Evolutionary conservation across 2,797 vertebrate species (phyloP).

Genomic region (Aerospiza tachiro): DNA sequence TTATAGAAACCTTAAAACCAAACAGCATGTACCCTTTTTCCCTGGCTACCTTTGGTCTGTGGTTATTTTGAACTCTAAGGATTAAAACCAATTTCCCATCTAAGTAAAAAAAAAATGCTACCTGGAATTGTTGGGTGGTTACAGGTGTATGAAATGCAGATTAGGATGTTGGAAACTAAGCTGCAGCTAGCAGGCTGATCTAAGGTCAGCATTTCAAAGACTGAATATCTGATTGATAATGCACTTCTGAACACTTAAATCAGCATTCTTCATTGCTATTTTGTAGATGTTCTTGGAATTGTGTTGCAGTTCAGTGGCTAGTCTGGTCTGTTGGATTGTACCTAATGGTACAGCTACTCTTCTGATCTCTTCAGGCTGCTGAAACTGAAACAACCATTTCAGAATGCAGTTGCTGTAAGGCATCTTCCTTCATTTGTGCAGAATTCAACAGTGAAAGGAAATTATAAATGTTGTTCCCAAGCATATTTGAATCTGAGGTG

Average conservation of each 20-base stretch:
- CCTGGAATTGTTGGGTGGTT: neutral
- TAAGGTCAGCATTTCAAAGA: neutral
- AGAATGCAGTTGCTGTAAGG: neutral
- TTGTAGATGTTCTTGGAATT: neutral
- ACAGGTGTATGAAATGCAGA: neutral
- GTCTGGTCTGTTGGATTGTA: neutral
- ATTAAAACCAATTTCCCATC: neutral
- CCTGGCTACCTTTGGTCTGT: neutral
- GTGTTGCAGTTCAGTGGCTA: neutral
- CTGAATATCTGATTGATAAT: neutral
- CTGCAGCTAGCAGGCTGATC: neutral
- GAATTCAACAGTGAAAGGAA: neutral
- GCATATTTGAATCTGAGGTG: neutral
- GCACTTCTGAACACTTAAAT: neutral
- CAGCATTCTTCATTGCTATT: neutral
- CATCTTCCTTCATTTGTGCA: neutral
- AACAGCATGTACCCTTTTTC: neutral
- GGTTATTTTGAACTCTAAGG: neutral
- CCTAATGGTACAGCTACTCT: neutral
- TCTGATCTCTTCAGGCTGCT: neutral
- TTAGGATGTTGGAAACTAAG: neutral
- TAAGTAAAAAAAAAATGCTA: neutral
- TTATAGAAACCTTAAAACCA: neutral
- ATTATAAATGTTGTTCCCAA: fast-evolving
- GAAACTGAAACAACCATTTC: neutral